Percentiles rank a stretch among this genome's conserved stretches.
Conservation (phyloP, 2,113 vertebrate species). For the Dunckerocampus dactyliophorus region DNA sequence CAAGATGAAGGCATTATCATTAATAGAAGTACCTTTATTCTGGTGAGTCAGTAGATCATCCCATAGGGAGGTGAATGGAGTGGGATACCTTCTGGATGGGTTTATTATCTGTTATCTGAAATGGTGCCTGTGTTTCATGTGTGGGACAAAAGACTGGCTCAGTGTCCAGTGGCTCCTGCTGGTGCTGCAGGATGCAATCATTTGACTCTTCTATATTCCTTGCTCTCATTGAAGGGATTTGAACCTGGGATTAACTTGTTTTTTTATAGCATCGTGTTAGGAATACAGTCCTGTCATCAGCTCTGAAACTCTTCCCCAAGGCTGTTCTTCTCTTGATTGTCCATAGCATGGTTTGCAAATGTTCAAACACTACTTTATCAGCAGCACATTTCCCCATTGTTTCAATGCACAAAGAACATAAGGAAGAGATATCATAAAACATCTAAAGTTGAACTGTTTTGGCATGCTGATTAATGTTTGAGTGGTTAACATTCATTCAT, state of each 20-base stretch:
- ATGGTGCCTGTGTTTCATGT: conserved; percentile 9
- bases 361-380: not conserved
- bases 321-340: not conserved
- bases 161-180: conserved; percentile 3
- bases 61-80: not conserved
- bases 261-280: not conserved
- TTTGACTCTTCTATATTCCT: conserved; percentile 19
- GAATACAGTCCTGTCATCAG: not conserved
- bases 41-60: conserved; percentile 22
- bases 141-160: conserved; percentile 8
- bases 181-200: conserved; percentile 13
- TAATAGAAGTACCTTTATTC: not conserved
- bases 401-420: not conserved
- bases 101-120: conserved; percentile 27
- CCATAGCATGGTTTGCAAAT: not conserved
- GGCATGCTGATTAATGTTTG: too few species aligned
- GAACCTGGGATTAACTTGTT: conserved; percentile 13
- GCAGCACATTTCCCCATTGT: not conserved
- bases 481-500: too few species aligned
- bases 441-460: too few species aligned
- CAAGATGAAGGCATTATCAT: too few species aligned
- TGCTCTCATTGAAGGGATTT: not conserved
- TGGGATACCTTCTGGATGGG: conserved; percentile 34
- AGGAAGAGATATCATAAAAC: too few species aligned
- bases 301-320: not conserved